Base-by-base conservation (phyloP, 1,140 invertebrate species). In the Drosophila insularis region DNA sequence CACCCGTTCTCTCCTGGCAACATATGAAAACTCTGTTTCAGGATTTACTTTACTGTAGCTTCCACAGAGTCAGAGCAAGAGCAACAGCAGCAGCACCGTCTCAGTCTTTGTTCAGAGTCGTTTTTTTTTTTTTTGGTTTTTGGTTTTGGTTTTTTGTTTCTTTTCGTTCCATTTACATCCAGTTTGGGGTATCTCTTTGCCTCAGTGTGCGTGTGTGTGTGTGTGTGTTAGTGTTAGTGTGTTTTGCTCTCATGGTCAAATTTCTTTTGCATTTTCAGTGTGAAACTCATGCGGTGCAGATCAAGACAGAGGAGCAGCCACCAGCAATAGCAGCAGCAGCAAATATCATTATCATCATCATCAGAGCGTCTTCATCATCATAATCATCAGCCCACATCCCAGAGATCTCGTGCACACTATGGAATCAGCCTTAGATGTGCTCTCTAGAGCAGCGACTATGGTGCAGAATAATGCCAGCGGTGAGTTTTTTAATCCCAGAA, bases 361-460 rank as follows among this genome's bases (percentile, higher is more conserved):
- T n/a, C n/a, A n/a, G n/a, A 27, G 27, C 27, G 5, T 27, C 27
- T 27, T 8, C 31, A 37, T 17, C 55, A 58, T 37, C 63, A 60
- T 37, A 68, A 80, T 50, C 61, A 72, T 59, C 56, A 61, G 59
- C 67, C 71, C 74, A 81, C 64, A 63, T 63, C 59, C 59, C 40
- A 64, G 46, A 46, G 46, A 46, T 37, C 43, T 50, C 43, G 43
- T 50, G 43, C 19, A 43, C 46, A 82, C 65, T 43, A 94, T 96
- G 91, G 97, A 98, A 93, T 96, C 96, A 70, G 96, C 97, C 63
- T 93, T 98, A 90, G 97, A 98, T 90, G 96, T 98, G 78, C 93
- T 98, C 72, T 97, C 96, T 59, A 94, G 96, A 90, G 97, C 97
- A 65, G 97, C 97, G 23, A 97, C 96, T n/a, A 97, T 98, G 96